Evolutionary conservation across 2,113 vertebrate genomes (phyloP).

Genomic region (Ctenomys sociabilis): DNA sequence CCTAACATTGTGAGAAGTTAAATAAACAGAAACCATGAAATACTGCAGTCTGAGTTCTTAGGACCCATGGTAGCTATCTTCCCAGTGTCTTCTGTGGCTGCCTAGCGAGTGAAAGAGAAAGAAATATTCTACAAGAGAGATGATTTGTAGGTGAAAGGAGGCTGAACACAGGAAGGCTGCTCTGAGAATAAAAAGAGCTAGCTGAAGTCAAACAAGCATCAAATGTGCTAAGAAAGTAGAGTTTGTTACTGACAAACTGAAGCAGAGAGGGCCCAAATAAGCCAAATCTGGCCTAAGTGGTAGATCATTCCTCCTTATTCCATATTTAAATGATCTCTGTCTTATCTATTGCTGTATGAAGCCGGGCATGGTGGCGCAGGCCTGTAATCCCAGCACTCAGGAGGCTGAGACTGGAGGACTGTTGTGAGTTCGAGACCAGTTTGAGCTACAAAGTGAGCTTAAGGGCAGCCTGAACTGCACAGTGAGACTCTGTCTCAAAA

Average conservation of each 20-base stretch:
- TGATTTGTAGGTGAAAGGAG: not conserved
- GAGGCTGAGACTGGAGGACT: too few species aligned
- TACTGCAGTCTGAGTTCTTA: not conserved
- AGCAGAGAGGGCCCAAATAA: not conserved
- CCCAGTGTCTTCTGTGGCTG: not conserved
- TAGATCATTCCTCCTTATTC: not conserved
- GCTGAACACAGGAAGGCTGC: not conserved
- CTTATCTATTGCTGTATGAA: not conserved
- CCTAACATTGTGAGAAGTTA: not conserved
- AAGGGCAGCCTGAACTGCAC: too few species aligned
- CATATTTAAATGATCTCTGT: not conserved
- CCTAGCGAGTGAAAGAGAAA: not conserved
- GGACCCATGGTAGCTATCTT: not conserved
- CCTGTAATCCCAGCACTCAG: too few species aligned
- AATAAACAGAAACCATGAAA: slow-evolving; percentile 11
- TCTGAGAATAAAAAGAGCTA: not conserved
- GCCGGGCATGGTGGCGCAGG: too few species aligned
- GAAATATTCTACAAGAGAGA: not conserved
- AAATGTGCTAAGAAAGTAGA: not conserved
- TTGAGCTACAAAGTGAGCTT: too few species aligned
- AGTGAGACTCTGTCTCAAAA: too few species aligned
- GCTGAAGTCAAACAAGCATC: not conserved
- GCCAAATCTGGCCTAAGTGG: not conserved
- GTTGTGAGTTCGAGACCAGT: too few species aligned
- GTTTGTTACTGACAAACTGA: not conserved